Evolutionary conservation across 1,140 invertebrate genomes (phyloP).

Genomic region (Scaptomyza pallida): DNA sequence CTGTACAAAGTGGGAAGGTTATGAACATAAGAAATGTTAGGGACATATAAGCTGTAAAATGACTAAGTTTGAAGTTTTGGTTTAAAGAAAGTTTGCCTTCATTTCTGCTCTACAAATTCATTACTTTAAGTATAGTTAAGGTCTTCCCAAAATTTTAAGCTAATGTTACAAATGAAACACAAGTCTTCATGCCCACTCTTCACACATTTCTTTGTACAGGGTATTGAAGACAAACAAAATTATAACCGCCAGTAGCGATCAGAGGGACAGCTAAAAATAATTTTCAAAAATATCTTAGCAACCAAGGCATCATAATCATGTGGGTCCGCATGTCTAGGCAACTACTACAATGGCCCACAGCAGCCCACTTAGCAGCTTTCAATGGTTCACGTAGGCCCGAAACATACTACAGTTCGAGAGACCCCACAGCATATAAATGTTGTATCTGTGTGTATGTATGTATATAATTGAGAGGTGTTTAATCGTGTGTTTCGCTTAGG

Average conservation of each 20-base stretch:
- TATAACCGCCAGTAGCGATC: background rate
- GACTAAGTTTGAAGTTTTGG: too few species aligned
- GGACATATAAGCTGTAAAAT: too few species aligned
- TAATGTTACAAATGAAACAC: too few species aligned
- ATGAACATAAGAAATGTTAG: background rate
- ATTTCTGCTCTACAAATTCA: too few species aligned
- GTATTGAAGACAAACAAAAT: background rate
- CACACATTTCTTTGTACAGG: background rate
- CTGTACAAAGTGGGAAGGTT: background rate
- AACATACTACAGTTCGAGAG: background rate
- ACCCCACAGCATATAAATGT: slow-evolving; percentile 18
- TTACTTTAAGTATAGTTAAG: too few species aligned
- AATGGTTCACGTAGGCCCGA: slow-evolving; percentile 45
- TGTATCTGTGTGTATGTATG: slow-evolving; percentile 6
- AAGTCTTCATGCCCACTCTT: background rate
- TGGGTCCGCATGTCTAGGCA: slow-evolving; percentile 52
- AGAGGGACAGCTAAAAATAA: slow-evolving; percentile 39
- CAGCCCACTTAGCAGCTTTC: slow-evolving; percentile 68
- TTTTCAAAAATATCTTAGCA: slow-evolving; percentile 4
- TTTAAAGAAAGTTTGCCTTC: too few species aligned
- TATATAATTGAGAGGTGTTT: slow-evolving; percentile 83
- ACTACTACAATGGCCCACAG: slow-evolving; percentile 35
- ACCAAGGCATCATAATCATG: slow-evolving; percentile 75
- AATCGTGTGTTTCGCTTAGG: slow-evolving; percentile 81
- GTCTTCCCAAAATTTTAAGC: too few species aligned